Conservation (phyloP, 2,797 vertebrate species). For the Gorsachius magnificus region DNA sequence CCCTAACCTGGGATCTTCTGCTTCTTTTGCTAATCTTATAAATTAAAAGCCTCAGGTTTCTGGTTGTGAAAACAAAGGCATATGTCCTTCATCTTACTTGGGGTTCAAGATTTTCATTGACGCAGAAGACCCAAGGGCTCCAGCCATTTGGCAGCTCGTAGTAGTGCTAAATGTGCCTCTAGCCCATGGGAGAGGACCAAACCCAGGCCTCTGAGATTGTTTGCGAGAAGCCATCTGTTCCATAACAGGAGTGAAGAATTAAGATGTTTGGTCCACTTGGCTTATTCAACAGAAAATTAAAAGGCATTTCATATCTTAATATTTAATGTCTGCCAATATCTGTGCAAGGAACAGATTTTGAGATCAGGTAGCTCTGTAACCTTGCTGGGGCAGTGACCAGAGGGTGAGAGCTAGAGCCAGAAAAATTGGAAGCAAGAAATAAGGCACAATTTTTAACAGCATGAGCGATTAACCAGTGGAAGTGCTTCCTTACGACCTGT, state of each 20-base stretch:
- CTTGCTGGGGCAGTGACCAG: not conserved
- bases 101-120: not conserved
- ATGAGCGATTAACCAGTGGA: not conserved
- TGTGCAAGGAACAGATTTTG: not conserved
- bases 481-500: not conserved
- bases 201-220: not conserved
- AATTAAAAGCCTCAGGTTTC: not conserved
- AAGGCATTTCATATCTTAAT: not conserved
- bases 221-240: not conserved
- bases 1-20: not conserved
- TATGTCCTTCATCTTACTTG: not conserved
- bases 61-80: not conserved
- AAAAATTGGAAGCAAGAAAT: not conserved
- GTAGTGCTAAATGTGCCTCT: not conserved
- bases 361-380: not conserved
- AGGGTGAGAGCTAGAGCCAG: not conserved
- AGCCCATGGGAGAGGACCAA: not conserved
- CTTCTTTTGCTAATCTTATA: not conserved
- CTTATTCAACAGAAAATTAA: not conserved
- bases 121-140: not conserved
- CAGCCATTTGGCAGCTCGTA: not conserved
- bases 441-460: not conserved
- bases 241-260: not conserved
- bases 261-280: not conserved
- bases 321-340: not conserved